Evolutionary conservation across 2,113 vertebrate species (phyloP).

Genomic region (Protobothrops flavoviridis): DNA sequence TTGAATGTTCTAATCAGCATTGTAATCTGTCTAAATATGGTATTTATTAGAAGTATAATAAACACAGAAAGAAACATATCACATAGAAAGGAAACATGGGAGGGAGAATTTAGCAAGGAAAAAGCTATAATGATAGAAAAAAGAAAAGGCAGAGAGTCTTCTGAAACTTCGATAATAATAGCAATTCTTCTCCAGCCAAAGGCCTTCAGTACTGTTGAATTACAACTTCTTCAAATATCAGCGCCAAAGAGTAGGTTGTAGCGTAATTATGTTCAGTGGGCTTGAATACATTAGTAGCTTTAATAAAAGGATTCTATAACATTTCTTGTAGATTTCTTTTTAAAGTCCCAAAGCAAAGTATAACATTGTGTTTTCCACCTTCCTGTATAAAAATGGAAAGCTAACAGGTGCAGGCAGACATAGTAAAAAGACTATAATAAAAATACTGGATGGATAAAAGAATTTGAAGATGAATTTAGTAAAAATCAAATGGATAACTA

Average conservation of each 20-base stretch:
- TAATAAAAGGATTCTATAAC: constrained; percentile 19
- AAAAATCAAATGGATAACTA: too few relatives aligned
- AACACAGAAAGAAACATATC: background rate
- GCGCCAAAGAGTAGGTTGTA: constrained; percentile 18
- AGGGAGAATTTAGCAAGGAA: background rate
- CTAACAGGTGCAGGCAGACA: background rate
- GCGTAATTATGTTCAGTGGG: constrained; percentile 28
- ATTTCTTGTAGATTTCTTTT: constrained; percentile 17
- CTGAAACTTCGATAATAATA: too few relatives aligned
- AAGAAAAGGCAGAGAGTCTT: background rate
- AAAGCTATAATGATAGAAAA: background rate
- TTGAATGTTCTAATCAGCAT: background rate
- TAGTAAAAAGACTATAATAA: too few relatives aligned
- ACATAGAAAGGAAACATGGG: background rate
- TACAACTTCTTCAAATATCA: background rate
- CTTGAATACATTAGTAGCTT: constrained; percentile 39
- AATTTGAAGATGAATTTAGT: too few relatives aligned
- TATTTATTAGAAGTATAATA: background rate
- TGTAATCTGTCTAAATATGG: background rate
- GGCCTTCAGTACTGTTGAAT: background rate
- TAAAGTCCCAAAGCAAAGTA: constrained; percentile 32
- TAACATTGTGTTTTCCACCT: background rate
- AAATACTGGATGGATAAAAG: too few relatives aligned
- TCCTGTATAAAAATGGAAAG: background rate
- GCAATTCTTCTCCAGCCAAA: background rate